Conservation (phyloP, 2,797 vertebrate genomes). For the Pitangus sulphuratus region DNA sequence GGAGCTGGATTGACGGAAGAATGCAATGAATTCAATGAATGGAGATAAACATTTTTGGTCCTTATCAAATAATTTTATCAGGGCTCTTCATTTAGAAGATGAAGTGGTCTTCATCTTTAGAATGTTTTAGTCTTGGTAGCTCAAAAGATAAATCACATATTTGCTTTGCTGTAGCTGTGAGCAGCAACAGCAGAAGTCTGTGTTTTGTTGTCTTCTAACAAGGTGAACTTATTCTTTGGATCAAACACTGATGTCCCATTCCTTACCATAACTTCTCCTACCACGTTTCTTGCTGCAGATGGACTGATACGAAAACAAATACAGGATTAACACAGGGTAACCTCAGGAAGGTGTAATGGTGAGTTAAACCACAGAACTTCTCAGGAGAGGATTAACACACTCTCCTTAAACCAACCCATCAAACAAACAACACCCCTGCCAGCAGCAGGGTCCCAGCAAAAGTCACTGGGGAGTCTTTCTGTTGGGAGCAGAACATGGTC, state of each 20-base stretch:
- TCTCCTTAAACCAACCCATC: not conserved
- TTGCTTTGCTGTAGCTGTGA: not conserved
- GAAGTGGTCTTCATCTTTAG: slow-evolving; percentile 31
- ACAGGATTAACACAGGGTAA: not conserved
- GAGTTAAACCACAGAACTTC: not conserved
- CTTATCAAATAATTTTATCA: slow-evolving; percentile 61
- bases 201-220: not conserved
- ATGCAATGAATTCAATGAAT: slow-evolving; percentile 46
- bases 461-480: not conserved
- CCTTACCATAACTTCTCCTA: not conserved
- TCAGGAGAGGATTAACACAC: not conserved
- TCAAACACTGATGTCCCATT: not conserved
- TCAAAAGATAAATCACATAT: not conserved
- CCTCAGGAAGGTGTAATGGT: not conserved
- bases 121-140: not conserved
- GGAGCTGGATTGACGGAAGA: slow-evolving; percentile 17
- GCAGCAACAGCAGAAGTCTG: not conserved
- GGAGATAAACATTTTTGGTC: slow-evolving; percentile 43
- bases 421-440: not conserved
- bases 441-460: not conserved
- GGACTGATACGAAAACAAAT: not conserved
- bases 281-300: not conserved
- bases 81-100: slow-evolving; percentile 28
- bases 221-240: not conserved
- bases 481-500: not conserved